These are phyloP conservation scores for Dipus sagitta DNA, from an alignment of 2,797 vertebrate genomes.

Conservation along the genomic window DNA sequence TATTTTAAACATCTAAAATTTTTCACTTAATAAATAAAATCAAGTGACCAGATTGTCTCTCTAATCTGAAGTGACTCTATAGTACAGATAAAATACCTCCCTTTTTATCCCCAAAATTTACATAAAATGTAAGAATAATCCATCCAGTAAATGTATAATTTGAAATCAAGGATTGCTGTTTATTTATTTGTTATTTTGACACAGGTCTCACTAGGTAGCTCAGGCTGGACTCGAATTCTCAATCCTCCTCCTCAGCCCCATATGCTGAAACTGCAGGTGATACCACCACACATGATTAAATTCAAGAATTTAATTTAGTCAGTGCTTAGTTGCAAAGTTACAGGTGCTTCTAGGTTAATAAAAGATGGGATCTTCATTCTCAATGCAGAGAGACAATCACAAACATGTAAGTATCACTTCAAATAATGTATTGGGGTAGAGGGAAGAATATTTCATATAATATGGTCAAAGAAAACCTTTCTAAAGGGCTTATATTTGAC, in stretches of 20 bases:
- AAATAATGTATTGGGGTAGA: no score
- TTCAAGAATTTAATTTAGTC: no score
- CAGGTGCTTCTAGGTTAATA: no score
- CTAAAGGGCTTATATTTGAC: no score
- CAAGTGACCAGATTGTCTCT: background rate
- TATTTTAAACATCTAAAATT: background rate
- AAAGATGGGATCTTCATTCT: no score
- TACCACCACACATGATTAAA: no score
- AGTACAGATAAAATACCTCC: background rate
- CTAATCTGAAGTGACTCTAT: background rate
- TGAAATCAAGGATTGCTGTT: background rate
- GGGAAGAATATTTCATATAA: no score
- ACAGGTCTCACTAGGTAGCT: background rate
- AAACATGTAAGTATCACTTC: no score
- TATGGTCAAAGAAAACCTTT: no score
- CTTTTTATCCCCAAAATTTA: background rate
- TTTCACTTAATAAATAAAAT: constrained; percentile 13
- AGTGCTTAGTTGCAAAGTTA: no score
- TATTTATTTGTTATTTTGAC: background rate
- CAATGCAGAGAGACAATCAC: no score
- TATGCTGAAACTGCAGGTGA: background rate
- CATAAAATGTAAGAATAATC: background rate
- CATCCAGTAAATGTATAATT: background rate
- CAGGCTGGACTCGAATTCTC: background rate
- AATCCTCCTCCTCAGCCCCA: background rate